Conservation (phyloP, 2,888 invertebrate genomes). For the Corythucha ciliata region DNA sequence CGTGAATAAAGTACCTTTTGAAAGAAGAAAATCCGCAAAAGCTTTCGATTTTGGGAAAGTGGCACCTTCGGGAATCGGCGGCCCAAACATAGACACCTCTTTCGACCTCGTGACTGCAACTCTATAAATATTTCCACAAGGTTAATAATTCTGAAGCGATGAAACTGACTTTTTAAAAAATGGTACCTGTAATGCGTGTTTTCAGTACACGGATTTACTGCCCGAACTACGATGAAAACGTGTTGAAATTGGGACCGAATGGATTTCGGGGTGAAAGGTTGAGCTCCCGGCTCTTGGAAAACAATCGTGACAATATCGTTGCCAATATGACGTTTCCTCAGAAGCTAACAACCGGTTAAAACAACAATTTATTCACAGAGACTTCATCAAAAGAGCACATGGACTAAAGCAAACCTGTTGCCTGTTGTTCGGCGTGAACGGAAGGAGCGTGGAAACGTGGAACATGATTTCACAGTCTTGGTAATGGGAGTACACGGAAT, state of each 20-base stretch:
- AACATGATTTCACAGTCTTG: constrained; percentile 93
- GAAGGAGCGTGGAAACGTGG: constrained; percentile 93
- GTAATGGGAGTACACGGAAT: constrained; percentile 84
- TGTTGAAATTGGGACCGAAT: constrained; percentile 97
- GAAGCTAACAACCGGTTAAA: constrained; percentile 46
- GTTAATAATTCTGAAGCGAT: too few species aligned
- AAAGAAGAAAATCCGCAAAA: constrained; percentile 90
- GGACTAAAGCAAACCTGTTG: constrained; percentile 55
- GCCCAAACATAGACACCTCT: constrained; percentile 92
- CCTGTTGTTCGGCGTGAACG: constrained; percentile 88
- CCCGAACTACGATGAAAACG: constrained; percentile 87
- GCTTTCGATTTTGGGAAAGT: constrained; percentile 79
- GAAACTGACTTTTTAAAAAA: not conserved
- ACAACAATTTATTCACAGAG: not conserved
- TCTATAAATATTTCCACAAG: too few species aligned
- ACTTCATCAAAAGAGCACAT: not conserved
- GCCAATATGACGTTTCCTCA: constrained; percentile 92
- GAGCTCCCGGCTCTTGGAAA: constrained; percentile 85
- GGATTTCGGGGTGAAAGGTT: constrained; percentile 85
- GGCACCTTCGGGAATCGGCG: constrained; percentile 81
- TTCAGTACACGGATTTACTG: constrained; percentile 81
- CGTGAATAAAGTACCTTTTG: constrained; percentile 67
- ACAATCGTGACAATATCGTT: constrained; percentile 97
- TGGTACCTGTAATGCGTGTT: constrained; percentile 73
- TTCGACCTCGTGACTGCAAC: constrained; percentile 66